phyloP scores from a whole-genome alignment of 2,888 invertebrate species.

The Polyploca ridens region DNA sequence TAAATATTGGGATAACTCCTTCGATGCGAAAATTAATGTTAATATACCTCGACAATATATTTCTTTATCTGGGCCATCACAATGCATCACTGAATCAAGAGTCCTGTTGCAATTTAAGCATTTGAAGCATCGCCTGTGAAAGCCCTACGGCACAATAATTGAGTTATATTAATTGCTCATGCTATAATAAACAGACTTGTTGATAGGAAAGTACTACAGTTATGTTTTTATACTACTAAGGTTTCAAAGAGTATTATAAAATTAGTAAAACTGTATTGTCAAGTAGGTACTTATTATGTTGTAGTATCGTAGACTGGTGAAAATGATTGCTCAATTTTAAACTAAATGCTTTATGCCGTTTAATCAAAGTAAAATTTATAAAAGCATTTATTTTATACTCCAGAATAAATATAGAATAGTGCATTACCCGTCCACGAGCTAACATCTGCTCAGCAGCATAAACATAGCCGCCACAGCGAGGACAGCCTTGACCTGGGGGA shows the following conservation, averaged over 20 bases:
- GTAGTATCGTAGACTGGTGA: not conserved
- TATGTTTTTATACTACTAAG: too few species aligned
- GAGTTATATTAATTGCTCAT: conserved; percentile 17
- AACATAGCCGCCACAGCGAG: conserved; percentile 94
- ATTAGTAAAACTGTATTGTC: too few species aligned
- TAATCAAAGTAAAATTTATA: too few species aligned
- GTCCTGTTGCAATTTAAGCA: conserved; percentile 93
- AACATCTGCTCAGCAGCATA: conserved; percentile 97
- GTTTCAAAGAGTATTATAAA: too few species aligned
- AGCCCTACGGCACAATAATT: conserved; percentile 86
- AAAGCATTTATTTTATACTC: not conserved
- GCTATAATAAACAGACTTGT: not conserved
- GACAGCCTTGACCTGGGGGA: conserved; percentile 94
- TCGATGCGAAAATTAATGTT: conserved; percentile 40
- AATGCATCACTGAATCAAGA: conserved; percentile 94
- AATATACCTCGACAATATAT: conserved; percentile 95
- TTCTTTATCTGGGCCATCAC: conserved; percentile 96
- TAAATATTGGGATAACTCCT: conserved; percentile 35
- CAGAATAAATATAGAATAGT: conserved; percentile 33
- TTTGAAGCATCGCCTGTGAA: conserved; percentile 96
- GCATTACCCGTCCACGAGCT: conserved; percentile 93
- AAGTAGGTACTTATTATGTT: not conserved
- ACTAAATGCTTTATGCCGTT: not conserved
- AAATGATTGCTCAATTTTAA: not conserved
- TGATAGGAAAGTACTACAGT: too few species aligned